Conservation (phyloP, 2,113 vertebrate species). For the Onychostoma macrolepis region DNA sequence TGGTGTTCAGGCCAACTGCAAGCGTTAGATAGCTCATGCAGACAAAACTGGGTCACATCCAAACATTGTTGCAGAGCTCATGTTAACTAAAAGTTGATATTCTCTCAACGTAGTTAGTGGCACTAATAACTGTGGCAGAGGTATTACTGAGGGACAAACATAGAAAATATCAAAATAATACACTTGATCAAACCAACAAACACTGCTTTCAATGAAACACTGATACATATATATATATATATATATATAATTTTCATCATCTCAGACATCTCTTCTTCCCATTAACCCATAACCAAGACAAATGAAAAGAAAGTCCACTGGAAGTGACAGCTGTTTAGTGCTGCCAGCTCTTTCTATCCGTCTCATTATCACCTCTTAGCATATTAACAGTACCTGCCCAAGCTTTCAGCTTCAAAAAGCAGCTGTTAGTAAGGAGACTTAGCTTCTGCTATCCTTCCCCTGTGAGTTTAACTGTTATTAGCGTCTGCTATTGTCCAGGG, state of each 20-base stretch:
- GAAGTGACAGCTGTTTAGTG: slow-evolving; percentile 14
- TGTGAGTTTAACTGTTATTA: slow-evolving; percentile 33
- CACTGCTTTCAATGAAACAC: not conserved
- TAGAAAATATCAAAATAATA: not conserved
- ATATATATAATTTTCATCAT: not conserved
- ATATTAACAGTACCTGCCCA: slow-evolving; percentile 20
- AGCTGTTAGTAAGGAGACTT: not conserved
- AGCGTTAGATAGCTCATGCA: not conserved
- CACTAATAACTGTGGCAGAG: not conserved
- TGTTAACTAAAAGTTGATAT: not conserved
- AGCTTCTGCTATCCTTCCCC: slow-evolving; percentile 7
- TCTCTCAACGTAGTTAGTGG: not conserved
- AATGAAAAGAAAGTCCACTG: not conserved
- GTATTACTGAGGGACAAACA: not conserved
- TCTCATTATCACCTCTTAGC: slow-evolving; percentile 41
- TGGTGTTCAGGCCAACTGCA: slow-evolving; percentile 6
- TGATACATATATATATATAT: too few species aligned
- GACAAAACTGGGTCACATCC: slow-evolving; percentile 34
- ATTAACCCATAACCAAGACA: not conserved
- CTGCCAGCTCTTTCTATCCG: not conserved
- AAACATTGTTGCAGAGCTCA: not conserved
- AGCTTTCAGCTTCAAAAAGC: not conserved
- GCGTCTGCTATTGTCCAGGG: slow-evolving; percentile 16
- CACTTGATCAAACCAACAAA: not conserved
- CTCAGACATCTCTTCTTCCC: not conserved